These are phyloP conservation scores for Irena cyanogastra DNA, from an alignment of 2,113 vertebrate genomes.

Conservation along the genomic window DNA sequence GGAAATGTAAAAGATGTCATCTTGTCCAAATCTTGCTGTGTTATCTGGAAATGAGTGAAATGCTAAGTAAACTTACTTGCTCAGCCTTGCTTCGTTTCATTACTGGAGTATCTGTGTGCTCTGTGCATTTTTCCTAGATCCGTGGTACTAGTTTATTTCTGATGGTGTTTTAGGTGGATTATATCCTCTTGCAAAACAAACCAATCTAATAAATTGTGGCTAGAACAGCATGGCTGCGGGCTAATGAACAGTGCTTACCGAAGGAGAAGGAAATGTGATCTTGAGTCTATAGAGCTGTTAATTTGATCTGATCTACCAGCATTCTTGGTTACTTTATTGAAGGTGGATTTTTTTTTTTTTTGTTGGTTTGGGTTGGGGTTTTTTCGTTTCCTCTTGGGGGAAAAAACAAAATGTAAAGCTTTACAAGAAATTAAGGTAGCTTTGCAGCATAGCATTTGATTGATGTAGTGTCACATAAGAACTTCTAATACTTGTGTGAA, in stretches of 20 bases:
- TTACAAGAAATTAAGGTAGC: background rate
- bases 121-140: background rate
- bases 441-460: background rate
- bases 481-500: background rate
- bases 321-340: background rate
- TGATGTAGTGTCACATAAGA: background rate
- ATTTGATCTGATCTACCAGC: constrained; percentile 26
- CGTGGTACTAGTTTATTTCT: background rate
- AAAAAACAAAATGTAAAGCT: background rate
- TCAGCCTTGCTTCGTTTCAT: background rate
- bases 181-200: background rate
- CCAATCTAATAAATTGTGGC: background rate
- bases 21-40: background rate
- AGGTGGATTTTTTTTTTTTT: background rate
- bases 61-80: background rate
- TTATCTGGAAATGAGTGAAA: background rate
- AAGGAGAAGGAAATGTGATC: constrained; percentile 20
- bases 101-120: background rate
- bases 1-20: background rate
- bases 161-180: background rate
- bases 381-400: background rate
- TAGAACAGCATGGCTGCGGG: background rate
- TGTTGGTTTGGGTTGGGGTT: background rate
- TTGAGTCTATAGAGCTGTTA: background rate
- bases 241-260: constrained; percentile 30